Percentiles rank a stretch among this genome's conserved stretches.
These are phyloP conservation scores for Apostichopus japonicus DNA, from an alignment of 35 echinoderm and acorn worm species.

Conservation along the genomic window DNA sequence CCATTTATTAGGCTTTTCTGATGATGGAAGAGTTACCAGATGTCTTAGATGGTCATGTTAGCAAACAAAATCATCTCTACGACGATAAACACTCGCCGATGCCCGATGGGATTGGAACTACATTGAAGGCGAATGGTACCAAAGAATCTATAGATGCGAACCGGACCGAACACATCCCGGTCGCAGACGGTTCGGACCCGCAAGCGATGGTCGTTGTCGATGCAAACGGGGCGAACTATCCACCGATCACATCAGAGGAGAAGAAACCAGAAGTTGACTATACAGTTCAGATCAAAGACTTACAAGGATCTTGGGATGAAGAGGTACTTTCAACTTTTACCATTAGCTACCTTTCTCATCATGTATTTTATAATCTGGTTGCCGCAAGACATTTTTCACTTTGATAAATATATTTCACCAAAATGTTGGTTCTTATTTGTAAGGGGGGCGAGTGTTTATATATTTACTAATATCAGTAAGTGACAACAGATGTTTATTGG, in stretches of 20 bases:
- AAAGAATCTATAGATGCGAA: not conserved
- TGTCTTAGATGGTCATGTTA: not conserved
- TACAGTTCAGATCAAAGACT: slow-evolving; percentile 29
- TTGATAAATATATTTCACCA: too few species aligned
- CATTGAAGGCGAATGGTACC: not conserved
- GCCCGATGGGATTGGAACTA: not conserved
- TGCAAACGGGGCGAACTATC: not conserved
- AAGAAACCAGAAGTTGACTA: not conserved
- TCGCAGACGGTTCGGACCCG: not conserved
- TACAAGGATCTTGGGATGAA: slow-evolving; percentile 46
- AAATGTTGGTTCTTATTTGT: too few species aligned
- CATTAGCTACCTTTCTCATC: too few species aligned
- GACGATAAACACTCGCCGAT: not conserved
- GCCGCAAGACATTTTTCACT: too few species aligned
- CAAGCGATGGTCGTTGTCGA: slow-evolving; percentile 35
- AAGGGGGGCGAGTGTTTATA: too few species aligned
- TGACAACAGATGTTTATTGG: too few species aligned
- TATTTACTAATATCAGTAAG: too few species aligned
- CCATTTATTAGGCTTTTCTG: not conserved
- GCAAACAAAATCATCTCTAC: not conserved
- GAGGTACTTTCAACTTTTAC: not conserved
- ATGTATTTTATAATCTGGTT: too few species aligned
- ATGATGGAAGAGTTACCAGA: slow-evolving; percentile 31
- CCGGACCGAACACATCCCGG: not conserved
- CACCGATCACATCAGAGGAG: not conserved